Evolutionary conservation across 2,797 vertebrate species (phyloP).

Genomic region (Anas georgica): DNA sequence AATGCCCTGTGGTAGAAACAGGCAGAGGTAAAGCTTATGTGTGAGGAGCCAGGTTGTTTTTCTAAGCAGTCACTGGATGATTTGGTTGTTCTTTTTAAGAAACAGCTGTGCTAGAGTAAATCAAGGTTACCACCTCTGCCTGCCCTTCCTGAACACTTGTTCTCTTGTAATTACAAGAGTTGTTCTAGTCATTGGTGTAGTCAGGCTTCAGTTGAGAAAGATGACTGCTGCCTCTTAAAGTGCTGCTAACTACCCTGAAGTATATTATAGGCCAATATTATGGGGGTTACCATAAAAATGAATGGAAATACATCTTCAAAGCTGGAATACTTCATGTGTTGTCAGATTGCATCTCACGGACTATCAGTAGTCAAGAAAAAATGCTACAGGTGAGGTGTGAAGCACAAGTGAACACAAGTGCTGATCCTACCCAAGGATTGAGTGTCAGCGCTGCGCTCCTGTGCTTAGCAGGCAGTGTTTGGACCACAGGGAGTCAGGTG

Average conservation of each 20-base stretch:
- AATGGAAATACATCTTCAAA: not conserved
- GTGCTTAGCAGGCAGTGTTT: not conserved
- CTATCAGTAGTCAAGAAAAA: constrained; percentile 1
- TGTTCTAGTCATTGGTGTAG: not conserved
- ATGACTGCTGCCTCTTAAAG: not conserved
- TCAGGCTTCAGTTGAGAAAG: not conserved
- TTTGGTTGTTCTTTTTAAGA: not conserved
- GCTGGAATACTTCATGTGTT: not conserved
- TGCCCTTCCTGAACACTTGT: not conserved
- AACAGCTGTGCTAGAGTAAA: not conserved
- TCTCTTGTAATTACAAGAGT: not conserved
- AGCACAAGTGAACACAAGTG: not conserved
- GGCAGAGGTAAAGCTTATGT: not conserved
- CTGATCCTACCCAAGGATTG: not conserved
- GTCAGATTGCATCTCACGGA: not conserved
- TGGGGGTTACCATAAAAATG: fast-evolving
- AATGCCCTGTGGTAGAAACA: not conserved
- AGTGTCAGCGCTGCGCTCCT: not conserved
- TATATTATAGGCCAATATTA: not conserved
- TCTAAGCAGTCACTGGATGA: not conserved
- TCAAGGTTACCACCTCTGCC: not conserved
- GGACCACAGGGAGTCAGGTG: not conserved
- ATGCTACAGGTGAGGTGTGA: not conserved
- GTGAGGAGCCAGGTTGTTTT: not conserved
- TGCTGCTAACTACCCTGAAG: not conserved